Percentiles rank a stretch among this genome's conserved stretches.
Conservation (phyloP, 2,888 invertebrate genomes). For the Coenonympha glycerion region DNA sequence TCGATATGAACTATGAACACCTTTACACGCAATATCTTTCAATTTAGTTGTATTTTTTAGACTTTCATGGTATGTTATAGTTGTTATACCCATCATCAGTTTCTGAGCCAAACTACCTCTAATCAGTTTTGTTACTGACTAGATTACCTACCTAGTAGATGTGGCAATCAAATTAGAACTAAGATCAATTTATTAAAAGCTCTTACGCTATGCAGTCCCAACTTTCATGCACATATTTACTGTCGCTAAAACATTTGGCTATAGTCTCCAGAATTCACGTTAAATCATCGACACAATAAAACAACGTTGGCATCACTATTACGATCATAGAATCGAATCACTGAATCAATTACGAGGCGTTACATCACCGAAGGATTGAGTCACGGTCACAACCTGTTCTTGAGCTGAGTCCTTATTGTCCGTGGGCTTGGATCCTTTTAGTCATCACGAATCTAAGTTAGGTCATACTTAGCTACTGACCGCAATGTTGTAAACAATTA, state of each 20-base stretch:
- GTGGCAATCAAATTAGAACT: no score
- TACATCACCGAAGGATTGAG: slow-evolving; percentile 71
- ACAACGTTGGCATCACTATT: slow-evolving; percentile 40
- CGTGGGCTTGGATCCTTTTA: slow-evolving; percentile 63
- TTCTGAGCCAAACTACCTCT: no score
- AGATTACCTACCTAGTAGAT: no score
- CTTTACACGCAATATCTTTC: no score
- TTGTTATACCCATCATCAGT: no score
- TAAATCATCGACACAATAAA: slow-evolving; percentile 28
- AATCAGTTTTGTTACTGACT: no score
- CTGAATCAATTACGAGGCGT: slow-evolving; percentile 60
- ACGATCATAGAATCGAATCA: slow-evolving; percentile 49
- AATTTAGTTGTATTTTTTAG: no score
- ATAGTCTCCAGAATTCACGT: neutral
- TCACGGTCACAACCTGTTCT: slow-evolving; percentile 61
- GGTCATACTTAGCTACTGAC: slow-evolving; percentile 46
- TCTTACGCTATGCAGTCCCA: neutral
- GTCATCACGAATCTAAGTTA: slow-evolving; percentile 52
- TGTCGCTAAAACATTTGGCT: slow-evolving; percentile 11
- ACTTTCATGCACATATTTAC: neutral
- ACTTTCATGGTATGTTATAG: no score
- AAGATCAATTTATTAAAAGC: slow-evolving; percentile 5
- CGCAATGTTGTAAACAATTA: slow-evolving; percentile 50
- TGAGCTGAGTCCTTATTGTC: slow-evolving; percentile 50
- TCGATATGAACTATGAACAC: no score